Evolutionary conservation across 2,888 invertebrate genomes (phyloP), one percentile per base, ranked within the genome.

Genomic region (Drosophila mulleri): DNA sequence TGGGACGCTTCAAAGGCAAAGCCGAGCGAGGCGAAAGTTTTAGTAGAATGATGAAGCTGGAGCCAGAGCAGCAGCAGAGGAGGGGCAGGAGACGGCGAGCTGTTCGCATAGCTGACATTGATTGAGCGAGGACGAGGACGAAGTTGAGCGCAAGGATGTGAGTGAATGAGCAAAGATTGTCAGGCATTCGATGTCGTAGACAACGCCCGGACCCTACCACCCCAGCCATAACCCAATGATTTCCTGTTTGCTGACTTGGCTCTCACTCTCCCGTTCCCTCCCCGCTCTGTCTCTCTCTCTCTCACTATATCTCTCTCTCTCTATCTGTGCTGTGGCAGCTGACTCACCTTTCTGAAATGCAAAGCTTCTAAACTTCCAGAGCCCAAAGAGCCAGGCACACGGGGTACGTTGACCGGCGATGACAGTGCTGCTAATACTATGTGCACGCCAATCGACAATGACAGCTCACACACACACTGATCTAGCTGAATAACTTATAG

Each of bases 91-190:
- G 42, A 20, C 6, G 16, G 37, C 16, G 12, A 42, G 45, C 60
- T 20, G 12, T 32, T 32, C 50, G 48, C 65, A 62, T 60, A 53
- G 78, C 75, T 78, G 87, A 84, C 84, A 83, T 80, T 84, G 84
- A 84, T 87, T 87, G 87, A 84, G 82, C 80, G 84, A 73, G 80
- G 74, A 70, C 60, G 58, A 65, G 64, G 16, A 37, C 53, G 29
- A 48, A 54, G 60, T 45, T 57, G 53, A 48, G 58, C 23, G 16
- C 29, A 54, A 48, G 60, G 64, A 71, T 78, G 78, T 66, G 68
- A 65, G 66, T 68, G 75, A 70, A 72, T 68, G 63, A 67, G 59
- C 70, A 70, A 75, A 81, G 82, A 78, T 81, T 80, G 75, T 54
- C 47, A 62, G 61, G 59, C 59, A 75, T 64, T 75, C 68, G 70